Percentiles rank a stretch among this genome's conserved stretches.
Conservation (phyloP, 2,888 invertebrate species). For the Scrobipalpa costella region DNA sequence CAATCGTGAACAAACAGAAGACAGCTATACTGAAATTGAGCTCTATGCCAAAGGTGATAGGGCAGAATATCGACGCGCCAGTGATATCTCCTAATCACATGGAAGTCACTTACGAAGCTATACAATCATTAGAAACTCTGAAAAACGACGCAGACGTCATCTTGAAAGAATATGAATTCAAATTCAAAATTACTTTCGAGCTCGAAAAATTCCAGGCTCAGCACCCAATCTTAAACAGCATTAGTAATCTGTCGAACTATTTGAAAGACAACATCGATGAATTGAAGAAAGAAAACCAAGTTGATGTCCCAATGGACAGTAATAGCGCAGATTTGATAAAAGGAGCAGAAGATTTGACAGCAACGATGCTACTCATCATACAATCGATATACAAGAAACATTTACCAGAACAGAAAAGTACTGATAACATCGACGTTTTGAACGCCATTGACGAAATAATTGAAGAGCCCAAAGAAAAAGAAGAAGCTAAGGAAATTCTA, state of each 20-base stretch:
- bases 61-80: slow-evolving; percentile 41
- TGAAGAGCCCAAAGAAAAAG: slow-evolving; percentile 56
- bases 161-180: slow-evolving; percentile 56
- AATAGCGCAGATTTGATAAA: slow-evolving; percentile 42
- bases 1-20: slow-evolving; percentile 64
- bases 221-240: slow-evolving; percentile 62
- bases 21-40: slow-evolving; percentile 57
- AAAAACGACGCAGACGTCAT: slow-evolving; percentile 50
- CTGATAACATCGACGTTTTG: slow-evolving; percentile 56
- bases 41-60: slow-evolving; percentile 56
- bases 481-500: slow-evolving; percentile 75
- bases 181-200: slow-evolving; percentile 47
- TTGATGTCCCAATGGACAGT: slow-evolving; percentile 45
- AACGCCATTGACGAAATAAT: slow-evolving; percentile 65
- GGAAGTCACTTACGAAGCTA: slow-evolving; percentile 57
- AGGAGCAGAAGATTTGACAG: slow-evolving; percentile 65
- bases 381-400: slow-evolving; percentile 72
- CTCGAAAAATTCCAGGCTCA: slow-evolving; percentile 38
- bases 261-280: slow-evolving; percentile 48
- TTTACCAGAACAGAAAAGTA: slow-evolving; percentile 49
- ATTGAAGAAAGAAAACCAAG: slow-evolving; percentile 50
- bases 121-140: slow-evolving; percentile 52
- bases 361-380: slow-evolving; percentile 58
- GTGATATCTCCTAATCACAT: slow-evolving; percentile 62
- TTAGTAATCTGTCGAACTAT: slow-evolving; percentile 52